Base-by-base conservation (phyloP, 2,888 invertebrate genomes). In the Philereme transversata region DNA sequence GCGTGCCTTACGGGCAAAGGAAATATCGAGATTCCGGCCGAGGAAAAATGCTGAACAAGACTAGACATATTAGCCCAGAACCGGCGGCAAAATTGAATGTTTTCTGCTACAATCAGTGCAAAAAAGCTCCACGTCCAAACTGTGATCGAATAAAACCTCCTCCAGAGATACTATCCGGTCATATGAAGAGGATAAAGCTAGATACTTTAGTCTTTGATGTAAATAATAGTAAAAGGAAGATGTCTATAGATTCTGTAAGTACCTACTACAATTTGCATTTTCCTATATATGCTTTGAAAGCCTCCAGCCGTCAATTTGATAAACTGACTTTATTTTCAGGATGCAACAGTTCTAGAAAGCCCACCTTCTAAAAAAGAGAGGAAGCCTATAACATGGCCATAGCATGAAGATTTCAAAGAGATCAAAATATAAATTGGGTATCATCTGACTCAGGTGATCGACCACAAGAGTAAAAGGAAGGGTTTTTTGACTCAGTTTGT, bases 1-100 rank as follows among this genome's bases (percentile, higher is more conserved):
- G 92, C 70, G 83, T 92, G 3, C 93, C 93, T 4, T 86, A 86
- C 49, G 88, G 90, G 0, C 93, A 92, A 72, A 82, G 93, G 60
- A 89, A 82, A 64, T 87, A 87, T 53, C 81, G 87, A 63, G 91
- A 92, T 64, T 79, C 88, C 0, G 89, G 89, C 0, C 75, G 90
- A 70, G 89, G 90, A 2, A 89, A 82, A 75, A 60, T 87, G 4
- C 68, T 88, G 5, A 90, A 90, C 58, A 89, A 79, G 74, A 69
- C 76, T n/a, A 79, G 89, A 35, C 81, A 82, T 38, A 55, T 64
- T 4, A 86, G 83, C 48, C 86, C 85, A 0, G 87, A 86, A 38
- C 68, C 73, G 10, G 47, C 62, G 5, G 62, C 62, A 6, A 84
- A 76, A 60, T 58, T 79, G 0, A 75, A 79, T 60, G 55, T 73